These are phyloP conservation scores for Protodeltote pygarga DNA, from an alignment of 2,888 invertebrate genomes.

Conservation along the genomic window DNA sequence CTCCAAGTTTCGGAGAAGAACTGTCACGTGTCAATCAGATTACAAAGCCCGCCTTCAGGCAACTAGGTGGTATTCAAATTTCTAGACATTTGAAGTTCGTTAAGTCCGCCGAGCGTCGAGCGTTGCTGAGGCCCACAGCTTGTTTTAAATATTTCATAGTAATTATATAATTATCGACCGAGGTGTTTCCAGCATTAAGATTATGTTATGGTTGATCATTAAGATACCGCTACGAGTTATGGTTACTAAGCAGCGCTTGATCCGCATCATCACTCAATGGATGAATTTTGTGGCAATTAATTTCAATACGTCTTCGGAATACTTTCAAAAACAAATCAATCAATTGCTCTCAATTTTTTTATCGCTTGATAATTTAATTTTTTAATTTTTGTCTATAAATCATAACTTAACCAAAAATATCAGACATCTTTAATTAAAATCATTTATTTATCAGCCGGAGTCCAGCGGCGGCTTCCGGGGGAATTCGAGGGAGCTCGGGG, in stretches of 20 bases:
- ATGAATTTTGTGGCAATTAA: too few species aligned
- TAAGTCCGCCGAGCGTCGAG: background rate
- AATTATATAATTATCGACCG: background rate
- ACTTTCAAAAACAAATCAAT: too few species aligned
- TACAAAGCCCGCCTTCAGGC: conserved; percentile 6
- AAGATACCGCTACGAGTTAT: too few species aligned
- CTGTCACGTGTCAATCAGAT: conserved; percentile 21
- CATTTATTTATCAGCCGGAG: conserved; percentile 32
- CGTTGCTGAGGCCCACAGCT: background rate
- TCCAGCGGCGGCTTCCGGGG: background rate
- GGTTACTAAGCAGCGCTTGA: too few species aligned
- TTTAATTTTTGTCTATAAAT: too few species aligned
- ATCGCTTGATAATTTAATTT: too few species aligned
- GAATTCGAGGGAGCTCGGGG: background rate
- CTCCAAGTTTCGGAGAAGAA: background rate
- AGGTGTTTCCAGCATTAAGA: too few species aligned
- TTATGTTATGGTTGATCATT: too few species aligned
- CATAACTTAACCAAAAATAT: conserved; percentile 6
- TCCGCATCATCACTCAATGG: too few species aligned
- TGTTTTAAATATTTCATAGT: background rate
- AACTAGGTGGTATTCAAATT: conserved; percentile 4
- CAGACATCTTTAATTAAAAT: conserved; percentile 33
- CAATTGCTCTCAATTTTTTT: background rate
- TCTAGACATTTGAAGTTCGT: conserved; percentile 1
- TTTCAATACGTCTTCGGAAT: too few species aligned